Evolutionary conservation across 2,113 vertebrate species (phyloP).

Genomic region (Chloebia gouldiae): DNA sequence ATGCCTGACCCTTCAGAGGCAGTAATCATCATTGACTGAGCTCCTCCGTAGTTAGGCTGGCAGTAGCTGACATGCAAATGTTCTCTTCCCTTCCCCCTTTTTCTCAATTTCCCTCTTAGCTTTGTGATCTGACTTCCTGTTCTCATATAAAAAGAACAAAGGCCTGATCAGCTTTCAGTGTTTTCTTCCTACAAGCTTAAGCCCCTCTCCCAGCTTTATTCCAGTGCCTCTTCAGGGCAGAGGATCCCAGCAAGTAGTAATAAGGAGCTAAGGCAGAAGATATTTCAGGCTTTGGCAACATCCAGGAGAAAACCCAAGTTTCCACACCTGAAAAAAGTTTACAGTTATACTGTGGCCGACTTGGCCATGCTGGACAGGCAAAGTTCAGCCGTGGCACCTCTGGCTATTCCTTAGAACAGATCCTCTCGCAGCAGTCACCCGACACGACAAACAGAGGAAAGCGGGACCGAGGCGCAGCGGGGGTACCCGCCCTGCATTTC

Average conservation of each 20-base stretch:
- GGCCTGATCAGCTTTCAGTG: not conserved
- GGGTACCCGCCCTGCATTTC: too few relatives aligned
- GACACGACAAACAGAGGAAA: rapidly evolving
- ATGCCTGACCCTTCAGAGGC: not conserved
- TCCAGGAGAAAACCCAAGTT: not conserved
- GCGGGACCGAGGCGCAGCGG: too few relatives aligned
- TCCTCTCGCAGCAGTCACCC: not conserved
- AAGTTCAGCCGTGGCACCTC: not conserved
- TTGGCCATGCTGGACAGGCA: not conserved
- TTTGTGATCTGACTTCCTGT: slow-evolving; percentile 48
- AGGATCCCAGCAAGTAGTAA: not conserved
- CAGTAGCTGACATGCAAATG: not conserved
- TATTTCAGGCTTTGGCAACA: not conserved
- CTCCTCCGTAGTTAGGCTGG: rapidly evolving
- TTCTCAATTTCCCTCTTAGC: slow-evolving; percentile 14
- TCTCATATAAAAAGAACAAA: not conserved
- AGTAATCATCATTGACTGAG: not conserved
- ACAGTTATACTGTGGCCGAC: not conserved
- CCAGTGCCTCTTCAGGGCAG: not conserved
- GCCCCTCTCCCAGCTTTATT: not conserved
- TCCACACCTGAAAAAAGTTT: not conserved
- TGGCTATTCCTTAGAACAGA: not conserved
- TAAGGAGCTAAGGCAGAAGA: not conserved
- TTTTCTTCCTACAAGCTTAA: not conserved
- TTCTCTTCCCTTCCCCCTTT: slow-evolving; percentile 32